Base-by-base conservation (phyloP, 2,113 vertebrate genomes). In the Notarius lentiginosus region DNA sequence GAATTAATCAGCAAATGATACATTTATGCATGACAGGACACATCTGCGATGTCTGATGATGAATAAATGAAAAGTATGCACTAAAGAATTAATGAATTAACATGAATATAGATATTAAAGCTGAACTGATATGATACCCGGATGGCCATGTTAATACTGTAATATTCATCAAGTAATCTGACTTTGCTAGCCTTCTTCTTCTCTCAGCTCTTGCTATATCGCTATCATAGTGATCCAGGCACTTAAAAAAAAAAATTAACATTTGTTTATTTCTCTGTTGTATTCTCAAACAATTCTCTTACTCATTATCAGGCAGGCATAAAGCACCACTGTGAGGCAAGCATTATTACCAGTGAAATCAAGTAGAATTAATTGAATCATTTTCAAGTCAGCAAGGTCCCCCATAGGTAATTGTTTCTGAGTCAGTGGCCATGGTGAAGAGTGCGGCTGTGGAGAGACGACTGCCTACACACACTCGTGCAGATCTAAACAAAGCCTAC, bases 331-430 rank as follows among this genome's bases (percentile, higher is more conserved):
- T 86, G 81, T 34, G 73, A 86, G 92, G 88, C 92, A 88, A 92
- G 92, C 92, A 81, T 94, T 95, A 94, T 93, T 94, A 93, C 91
- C 91, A 92, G 92, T 91, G 93, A 94, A 95, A 93, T 95, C 93
- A 93, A 92, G 92, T 91, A 92, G 86, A 94, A 95, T 94, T 93
- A 95, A 94, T 94, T 93, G 89, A 94, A 94, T 94, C 93, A 94
- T 94, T 92, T 93, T 94, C 90, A 93, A 94, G 94, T 93, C 92
- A 92, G 93, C 90, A 93, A 93, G 92, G 92, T 88, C 82, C 88
- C 89, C 79, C 79, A 80, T 89, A 90, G 88, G 88, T 93, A 95
- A 95, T 94, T 94, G 94, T 95, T 95, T 94, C 91, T 93, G 93
- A 94, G 92, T 94, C 94, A 93, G 91, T 94, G 93, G 92, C 87